These are phyloP conservation scores for Andrena trimmerana DNA, from an alignment of 2,888 invertebrate genomes.

Conservation along the genomic window DNA sequence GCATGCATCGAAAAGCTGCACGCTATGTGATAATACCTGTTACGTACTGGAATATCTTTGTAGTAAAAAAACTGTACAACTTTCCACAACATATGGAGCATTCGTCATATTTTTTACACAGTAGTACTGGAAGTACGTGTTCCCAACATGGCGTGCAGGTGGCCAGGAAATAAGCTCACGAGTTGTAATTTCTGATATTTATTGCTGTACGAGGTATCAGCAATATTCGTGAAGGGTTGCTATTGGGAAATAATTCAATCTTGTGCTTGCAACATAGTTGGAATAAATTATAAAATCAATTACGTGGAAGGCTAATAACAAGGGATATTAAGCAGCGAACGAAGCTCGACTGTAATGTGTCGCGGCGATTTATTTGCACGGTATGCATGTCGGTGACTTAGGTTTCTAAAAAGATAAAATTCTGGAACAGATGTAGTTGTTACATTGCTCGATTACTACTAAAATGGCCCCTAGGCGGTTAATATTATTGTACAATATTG, in stretches of 20 bases:
- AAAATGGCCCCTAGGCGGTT: no score
- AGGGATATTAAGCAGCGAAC: not conserved
- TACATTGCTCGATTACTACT: no score
- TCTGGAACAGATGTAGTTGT: no score
- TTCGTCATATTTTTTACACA: not conserved
- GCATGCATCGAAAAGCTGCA: not conserved
- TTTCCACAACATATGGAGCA: not conserved
- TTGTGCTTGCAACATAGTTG: not conserved
- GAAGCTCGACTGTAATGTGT: not conserved
- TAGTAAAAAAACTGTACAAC: not conserved
- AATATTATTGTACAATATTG: no score
- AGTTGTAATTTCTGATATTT: not conserved
- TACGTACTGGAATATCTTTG: not conserved
- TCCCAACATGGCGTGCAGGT: not conserved
- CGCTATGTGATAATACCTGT: not conserved
- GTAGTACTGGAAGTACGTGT: not conserved
- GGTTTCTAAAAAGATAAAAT: no score
- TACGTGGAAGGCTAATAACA: not conserved
- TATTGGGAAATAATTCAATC: not conserved
- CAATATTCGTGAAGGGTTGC: not conserved
- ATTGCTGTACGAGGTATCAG: no score
- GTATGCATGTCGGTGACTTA: no score
- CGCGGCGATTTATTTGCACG: no score
- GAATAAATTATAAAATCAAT: not conserved
- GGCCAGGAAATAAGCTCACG: not conserved